Base-by-base conservation (phyloP, 2,113 vertebrate species). In the Saccopteryx bilineata region DNA sequence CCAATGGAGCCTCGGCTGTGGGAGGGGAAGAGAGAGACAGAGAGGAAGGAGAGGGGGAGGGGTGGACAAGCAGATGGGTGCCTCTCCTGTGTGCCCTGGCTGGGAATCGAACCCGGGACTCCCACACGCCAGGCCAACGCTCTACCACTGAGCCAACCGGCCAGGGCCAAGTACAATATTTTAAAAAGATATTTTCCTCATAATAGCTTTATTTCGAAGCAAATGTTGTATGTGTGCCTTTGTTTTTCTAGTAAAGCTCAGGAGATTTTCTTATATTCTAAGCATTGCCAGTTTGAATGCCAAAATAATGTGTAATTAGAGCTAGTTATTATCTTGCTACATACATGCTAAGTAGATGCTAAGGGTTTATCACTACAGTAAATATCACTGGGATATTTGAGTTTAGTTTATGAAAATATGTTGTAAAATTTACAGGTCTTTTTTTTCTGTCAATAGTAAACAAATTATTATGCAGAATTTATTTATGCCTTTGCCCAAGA, bases 251-350 rank as follows among this genome's bases (percentile, higher is more conserved):
- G 72, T 58, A 78, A 95, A 96, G 26, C 50, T 18, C 15, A 5
- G 78, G 50, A 87, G 50, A 28, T 75, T 84, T 90, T 92, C 66
- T 85, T 87, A 66, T 21, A 83, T 12, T 76, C 15, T 92, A 61
- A 92, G 91, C 81, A 84, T 86, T 94, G 87, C 87, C 54, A 92
- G 39, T 72, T 89, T 90, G 52, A 92, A 92, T 88, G 78, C 87
- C 88, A 85, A 96, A 97, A 90, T 90, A 93, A 87, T 94, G 78
- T 94, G 68, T 95, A 91, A 83, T 97, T 96, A 96, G 87, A 5
- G 79, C 96, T 97, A 1, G 72, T 96, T 17, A 83, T 96, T 96
- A 81, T 96, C 87, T 84, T 93, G 54, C 87, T 76, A 76, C 90
- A 33, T 90, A 76, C 90, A 33, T 90, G 69, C 54, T 84, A 68